Percentiles rank a stretch among this genome's conserved stretches.
Evolutionary conservation across 1,140 invertebrate genomes (phyloP).

Genomic region (Macrocentrus cingulum): DNA sequence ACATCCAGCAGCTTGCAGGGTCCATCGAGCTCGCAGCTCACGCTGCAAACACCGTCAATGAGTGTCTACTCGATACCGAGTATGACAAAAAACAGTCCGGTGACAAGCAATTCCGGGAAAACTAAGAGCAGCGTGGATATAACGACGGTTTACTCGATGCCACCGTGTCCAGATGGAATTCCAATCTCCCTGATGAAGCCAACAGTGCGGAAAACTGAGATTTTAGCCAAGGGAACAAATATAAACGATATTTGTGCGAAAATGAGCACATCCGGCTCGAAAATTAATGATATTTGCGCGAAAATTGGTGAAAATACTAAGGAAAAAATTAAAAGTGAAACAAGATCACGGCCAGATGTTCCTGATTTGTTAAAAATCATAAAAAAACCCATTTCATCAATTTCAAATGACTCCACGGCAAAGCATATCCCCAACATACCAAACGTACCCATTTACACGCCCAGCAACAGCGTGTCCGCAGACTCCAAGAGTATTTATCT

Average conservation of each 20-base stretch:
- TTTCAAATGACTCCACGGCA: slow-evolving; percentile 17
- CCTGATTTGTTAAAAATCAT: slow-evolving; percentile 54
- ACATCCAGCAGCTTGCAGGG: slow-evolving; percentile 1
- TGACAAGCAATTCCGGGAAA: slow-evolving; percentile 19
- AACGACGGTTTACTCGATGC: slow-evolving; percentile 38
- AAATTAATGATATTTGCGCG: slow-evolving; percentile 56
- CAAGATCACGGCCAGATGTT: slow-evolving; percentile 44
- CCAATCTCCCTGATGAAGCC: slow-evolving; percentile 54
- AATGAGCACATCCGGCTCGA: slow-evolving; percentile 47
- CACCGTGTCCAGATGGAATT: slow-evolving; percentile 54
- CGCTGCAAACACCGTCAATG: slow-evolving; percentile 41
- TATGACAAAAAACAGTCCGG: slow-evolving; percentile 14
- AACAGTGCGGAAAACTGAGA: slow-evolving; percentile 44
- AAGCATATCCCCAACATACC: slow-evolving; percentile 51
- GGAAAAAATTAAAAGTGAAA: slow-evolving; percentile 49
- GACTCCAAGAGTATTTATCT: slow-evolving; percentile 15
- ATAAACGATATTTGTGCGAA: slow-evolving; percentile 50
- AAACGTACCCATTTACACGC: slow-evolving; percentile 51
- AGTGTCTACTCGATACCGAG: slow-evolving; percentile 43
- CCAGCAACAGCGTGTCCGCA: slow-evolving; percentile 33
- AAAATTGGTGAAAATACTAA: slow-evolving; percentile 56
- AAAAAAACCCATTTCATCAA: slow-evolving; percentile 35
- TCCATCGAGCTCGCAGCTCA: slow-evolving; percentile 34
- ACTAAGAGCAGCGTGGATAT: slow-evolving; percentile 29
- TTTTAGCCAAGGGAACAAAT: slow-evolving; percentile 47